Base-by-base conservation (phyloP, 2,113 vertebrate genomes). In the Fregetta grallaria region DNA sequence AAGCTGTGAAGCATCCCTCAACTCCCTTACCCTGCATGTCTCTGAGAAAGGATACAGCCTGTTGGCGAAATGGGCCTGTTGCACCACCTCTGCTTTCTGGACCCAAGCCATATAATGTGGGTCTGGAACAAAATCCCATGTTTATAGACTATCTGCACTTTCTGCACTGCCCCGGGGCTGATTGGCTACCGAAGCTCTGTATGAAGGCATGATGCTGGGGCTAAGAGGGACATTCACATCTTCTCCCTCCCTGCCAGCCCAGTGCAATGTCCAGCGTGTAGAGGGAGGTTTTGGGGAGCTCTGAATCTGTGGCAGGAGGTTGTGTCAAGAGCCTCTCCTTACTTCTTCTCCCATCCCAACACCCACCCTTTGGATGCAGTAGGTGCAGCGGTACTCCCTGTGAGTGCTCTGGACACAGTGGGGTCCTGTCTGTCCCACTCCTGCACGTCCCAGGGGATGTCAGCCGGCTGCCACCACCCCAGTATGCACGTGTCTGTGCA, bases 401-500 rank as follows among this genome's bases (percentile, higher is more conserved):
- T 68, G 73, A 88, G 47, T 3, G 1, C n/a, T n/a, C 38, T 50
- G 38, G 34, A 55, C 29, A 52, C 19, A 36, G 38, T 2, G 4
- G 15, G 44, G 34, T 68, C 38, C 70, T 66, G 34, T 11, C n/a
- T 80, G 29, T 29, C 56, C 52, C 47, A 20, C 22, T 56, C 65
- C 62, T 45, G 5, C 49, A 61, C 25, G 27, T 70, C 32, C 42
- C 70, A 81, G 40, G 26, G 19, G 29, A 27, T 38, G 38, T 72
- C 52, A 63, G 49, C n/a, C 6, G 2, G 9, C 55, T 73, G 42
- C 49, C 72, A 76, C 29, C 25, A 62, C 14, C 12, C 30, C 50
- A 8, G 5, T 3, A 13, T 59, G 21, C 40, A n/a, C 0, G 0
- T 16, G 3, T 52, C 65, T 63, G 38, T 4, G 1, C 52, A 50